Evolutionary conservation across 2,888 invertebrate genomes (phyloP).

Genomic region (Cheilosia soror): DNA sequence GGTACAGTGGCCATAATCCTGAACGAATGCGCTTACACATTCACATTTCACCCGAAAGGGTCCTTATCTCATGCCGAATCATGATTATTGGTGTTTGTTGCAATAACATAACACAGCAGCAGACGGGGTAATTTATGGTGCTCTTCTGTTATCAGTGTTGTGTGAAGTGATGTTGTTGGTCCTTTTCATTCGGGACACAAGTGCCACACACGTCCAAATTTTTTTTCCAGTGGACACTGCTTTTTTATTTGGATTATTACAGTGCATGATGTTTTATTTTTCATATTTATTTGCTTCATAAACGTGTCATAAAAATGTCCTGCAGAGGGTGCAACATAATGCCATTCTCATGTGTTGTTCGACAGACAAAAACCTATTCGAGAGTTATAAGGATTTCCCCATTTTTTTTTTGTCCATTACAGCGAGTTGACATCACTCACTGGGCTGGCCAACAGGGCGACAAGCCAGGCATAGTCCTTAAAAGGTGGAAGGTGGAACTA

Average conservation of each 20-base stretch:
- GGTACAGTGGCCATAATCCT: conserved; percentile 32
- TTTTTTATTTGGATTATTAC: conserved; percentile 48
- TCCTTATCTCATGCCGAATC: conserved; percentile 68
- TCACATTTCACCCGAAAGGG: conserved; percentile 44
- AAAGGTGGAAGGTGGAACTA: conserved; percentile 72
- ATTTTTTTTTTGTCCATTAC: conserved; percentile 53
- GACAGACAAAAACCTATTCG: conserved; percentile 2
- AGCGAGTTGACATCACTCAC: conserved; percentile 63
- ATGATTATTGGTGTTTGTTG: conserved; percentile 73
- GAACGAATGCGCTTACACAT: conserved; percentile 29
- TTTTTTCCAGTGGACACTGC: conserved; percentile 21
- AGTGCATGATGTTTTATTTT: conserved; percentile 5
- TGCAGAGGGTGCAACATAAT: conserved; percentile 69
- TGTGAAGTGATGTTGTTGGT: conserved; percentile 59
- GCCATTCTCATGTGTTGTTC: conserved; percentile 61
- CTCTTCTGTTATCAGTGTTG: conserved; percentile 68
- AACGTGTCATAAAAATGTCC: conserved; percentile 70
- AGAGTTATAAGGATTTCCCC: conserved; percentile 9
- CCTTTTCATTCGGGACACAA: conserved; percentile 58
- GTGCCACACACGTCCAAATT: conserved; percentile 50
- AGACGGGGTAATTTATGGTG: conserved; percentile 68
- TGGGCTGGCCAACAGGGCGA: conserved; percentile 23
- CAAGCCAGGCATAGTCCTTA: conserved; percentile 40
- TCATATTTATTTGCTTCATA: conserved; percentile 42
- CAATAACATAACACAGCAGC: conserved; percentile 57